Base-by-base conservation (phyloP, 2,113 vertebrate genomes). In the Sapayoa aenigma region DNA sequence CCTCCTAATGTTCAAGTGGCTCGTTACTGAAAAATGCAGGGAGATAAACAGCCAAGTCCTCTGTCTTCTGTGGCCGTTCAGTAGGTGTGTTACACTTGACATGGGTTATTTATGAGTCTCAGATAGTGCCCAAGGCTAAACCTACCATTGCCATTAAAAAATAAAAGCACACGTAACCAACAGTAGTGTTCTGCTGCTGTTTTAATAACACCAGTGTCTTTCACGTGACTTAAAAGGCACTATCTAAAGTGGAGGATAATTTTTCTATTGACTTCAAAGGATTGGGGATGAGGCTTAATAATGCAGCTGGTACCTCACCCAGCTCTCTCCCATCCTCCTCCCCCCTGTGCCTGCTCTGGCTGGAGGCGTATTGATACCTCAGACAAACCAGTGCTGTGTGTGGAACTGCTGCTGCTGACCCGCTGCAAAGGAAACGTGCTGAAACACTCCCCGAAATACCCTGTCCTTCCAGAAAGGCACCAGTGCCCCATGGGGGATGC, bases 11-110 rank as follows among this genome's bases (percentile, higher is more conserved):
- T 77, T 85, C 63, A 28, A 91, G 91, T 69, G 87, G 89, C 91
- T 95, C 2, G 59, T 91, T 90, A 87, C 95, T 94, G 90, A 97
- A 95, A 96, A 97, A 95, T 94, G 93, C 93, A 95, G 83, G 79
- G 90, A 94, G 92, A 90, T 95, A 96, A 96, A 96, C 84, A 95
- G 93, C 93, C 91, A 49, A 71, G 90, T 94, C 91, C 75, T 93
- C 93, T 79, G 91, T 87, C 93, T 95, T 89, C 82, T 69, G 90
- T 63, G 84, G 93, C 90, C 87, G 46, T 91, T 87, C 78, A 85
- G 93, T 95, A 92, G 96, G 95, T 92, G 95, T 94, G 95, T 96
- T 95, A 91, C 93, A 95, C 84, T 95, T 85, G 94, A 94, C 93
- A 93, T 94, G 89, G 87, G 89, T 97, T 95, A 95, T 96, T 94